Evolutionary conservation across 2,888 invertebrate species (phyloP).

Genomic region (Blomia tropicalis): DNA sequence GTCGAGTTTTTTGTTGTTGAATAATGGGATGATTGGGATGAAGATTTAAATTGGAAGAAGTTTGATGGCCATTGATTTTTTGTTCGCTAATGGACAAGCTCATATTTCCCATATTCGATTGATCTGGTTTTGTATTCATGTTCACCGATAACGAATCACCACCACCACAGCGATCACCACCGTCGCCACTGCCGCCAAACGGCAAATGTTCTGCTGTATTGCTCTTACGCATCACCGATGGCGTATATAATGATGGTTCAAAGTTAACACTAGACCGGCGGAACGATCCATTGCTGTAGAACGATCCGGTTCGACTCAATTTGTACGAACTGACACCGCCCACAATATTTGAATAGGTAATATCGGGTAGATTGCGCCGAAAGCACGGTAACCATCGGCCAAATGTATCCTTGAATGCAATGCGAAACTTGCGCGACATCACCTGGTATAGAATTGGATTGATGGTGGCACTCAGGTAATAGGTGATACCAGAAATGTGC

Average conservation of each 20-base stretch:
- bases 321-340: conserved; percentile 15
- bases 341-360: conserved; percentile 18
- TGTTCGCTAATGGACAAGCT: too few relatives aligned
- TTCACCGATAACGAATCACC: too few relatives aligned
- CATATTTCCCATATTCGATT: too few relatives aligned
- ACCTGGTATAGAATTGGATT: conserved; percentile 36
- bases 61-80: too few relatives aligned
- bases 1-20: too few relatives aligned
- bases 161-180: too few relatives aligned
- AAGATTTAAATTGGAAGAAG: too few relatives aligned
- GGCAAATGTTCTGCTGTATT: neutral
- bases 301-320: conserved; percentile 14
- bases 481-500: conserved; percentile 35
- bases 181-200: too few relatives aligned
- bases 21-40: too few relatives aligned
- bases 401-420: conserved; percentile 37
- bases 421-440: conserved; percentile 37
- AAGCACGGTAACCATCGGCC: conserved; percentile 14
- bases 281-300: conserved; percentile 17
- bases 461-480: conserved; percentile 36
- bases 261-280: conserved; percentile 10
- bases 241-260: neutral
- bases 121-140: too few relatives aligned
- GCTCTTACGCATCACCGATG: neutral
- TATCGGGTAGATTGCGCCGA: neutral